These are phyloP conservation scores for Pygoscelis adeliae DNA, from an alignment of 2,113 vertebrate species.

Conservation along the genomic window DNA sequence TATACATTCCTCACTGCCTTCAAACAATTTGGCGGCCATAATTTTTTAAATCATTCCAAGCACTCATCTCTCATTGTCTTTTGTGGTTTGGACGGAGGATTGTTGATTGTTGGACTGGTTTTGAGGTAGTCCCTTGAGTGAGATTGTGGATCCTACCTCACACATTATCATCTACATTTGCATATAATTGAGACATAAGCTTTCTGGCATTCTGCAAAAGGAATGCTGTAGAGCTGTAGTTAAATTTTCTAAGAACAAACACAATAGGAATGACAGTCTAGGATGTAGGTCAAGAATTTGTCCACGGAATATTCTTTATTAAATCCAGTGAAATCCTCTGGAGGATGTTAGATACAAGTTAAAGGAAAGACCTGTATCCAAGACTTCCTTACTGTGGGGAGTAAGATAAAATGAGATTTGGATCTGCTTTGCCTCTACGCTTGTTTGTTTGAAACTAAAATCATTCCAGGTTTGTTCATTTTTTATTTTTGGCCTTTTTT, in stretches of 20 bases:
- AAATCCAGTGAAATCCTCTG: conserved; percentile 29
- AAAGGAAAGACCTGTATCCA: conserved; percentile 38
- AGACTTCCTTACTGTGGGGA: neutral
- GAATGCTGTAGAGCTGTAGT: conserved; percentile 61
- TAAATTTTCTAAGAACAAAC: conserved; percentile 71
- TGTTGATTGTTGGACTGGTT: conserved; percentile 62
- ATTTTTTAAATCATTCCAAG: conserved; percentile 58
- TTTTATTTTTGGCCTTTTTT: neutral
- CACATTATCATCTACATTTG: conserved; percentile 53
- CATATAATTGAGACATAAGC: conserved; percentile 63
- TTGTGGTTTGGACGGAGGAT: conserved; percentile 51
- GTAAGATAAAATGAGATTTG: neutral
- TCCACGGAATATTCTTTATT: conserved; percentile 24
- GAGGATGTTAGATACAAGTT: conserved; percentile 33
- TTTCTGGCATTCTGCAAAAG: conserved; percentile 54
- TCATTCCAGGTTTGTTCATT: neutral
- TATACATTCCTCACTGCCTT: conserved; percentile 65
- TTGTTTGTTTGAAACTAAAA: neutral
- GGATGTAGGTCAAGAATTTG: conserved; percentile 65
- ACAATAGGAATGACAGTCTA: conserved; percentile 54
- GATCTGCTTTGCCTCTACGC: neutral
- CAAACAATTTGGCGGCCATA: conserved; percentile 37
- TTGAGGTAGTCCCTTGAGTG: conserved; percentile 63
- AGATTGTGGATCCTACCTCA: conserved; percentile 59
- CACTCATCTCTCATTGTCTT: conserved; percentile 63